Percentiles rank a stretch among this genome's conserved stretches.
Conservation (phyloP, 23 tunicate genomes). For the Botrylloides violaceus region DNA sequence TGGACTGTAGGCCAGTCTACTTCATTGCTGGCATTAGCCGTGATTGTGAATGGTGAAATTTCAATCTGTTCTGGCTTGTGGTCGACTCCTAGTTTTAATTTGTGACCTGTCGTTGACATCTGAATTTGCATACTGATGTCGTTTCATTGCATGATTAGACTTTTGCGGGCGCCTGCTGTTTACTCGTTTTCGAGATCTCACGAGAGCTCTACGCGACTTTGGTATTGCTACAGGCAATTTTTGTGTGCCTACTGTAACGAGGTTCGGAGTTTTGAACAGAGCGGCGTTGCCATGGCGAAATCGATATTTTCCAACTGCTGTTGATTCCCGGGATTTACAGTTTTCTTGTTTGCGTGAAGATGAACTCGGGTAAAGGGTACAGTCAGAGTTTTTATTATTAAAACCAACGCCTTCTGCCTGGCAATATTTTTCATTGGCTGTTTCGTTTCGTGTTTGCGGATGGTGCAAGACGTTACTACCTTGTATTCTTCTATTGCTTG, state of each 20-base stretch:
- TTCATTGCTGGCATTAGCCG: not conserved
- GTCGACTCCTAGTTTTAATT: not conserved
- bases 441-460: not conserved
- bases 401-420: not conserved
- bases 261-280: not conserved
- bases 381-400: not conserved
- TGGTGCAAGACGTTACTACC: not conserved
- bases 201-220: not conserved
- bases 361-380: not conserved
- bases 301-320: not conserved
- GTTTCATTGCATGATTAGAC: not conserved
- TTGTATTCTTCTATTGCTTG: not conserved
- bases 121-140: not conserved
- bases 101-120: not conserved
- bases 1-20: no score
- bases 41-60: not conserved
- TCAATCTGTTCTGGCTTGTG: not conserved
- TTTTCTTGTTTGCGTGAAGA: not conserved
- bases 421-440: no score
- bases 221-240: conserved; percentile 13
- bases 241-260: conserved; percentile 15
- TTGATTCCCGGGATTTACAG: not conserved
- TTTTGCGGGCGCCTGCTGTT: not conserved
- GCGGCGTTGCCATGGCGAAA: not conserved
- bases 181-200: not conserved